Evolutionary conservation across 2,888 invertebrate genomes (phyloP), one percentile per base, ranked within the genome.

Genomic region (Bimastos eiseni): DNA sequence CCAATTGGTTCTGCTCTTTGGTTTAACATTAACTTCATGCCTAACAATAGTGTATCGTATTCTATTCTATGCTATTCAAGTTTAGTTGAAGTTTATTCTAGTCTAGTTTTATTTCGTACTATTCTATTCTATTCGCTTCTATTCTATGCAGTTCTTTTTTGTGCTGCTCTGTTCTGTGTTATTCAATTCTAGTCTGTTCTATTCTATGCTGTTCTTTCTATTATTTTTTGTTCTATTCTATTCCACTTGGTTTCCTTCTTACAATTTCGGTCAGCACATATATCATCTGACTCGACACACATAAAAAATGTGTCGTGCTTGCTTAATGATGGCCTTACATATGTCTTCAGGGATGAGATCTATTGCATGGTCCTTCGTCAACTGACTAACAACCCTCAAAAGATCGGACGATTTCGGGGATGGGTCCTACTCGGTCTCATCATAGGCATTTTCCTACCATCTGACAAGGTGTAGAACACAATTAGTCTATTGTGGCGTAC

Each of bases 291-390:
- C 38, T 38, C 38, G 33, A 34, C 44, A 21, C 4, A 89, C 41
- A n/a, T 33, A 15, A 4, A 36, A 36, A 13, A 1, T 44, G 19
- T 30, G 30, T 89, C 30, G n/a, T 38, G 21, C 15, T 15, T 89
- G 19, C 8, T 21, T n/a, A n/a, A 41, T 34, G 34, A 88, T 88
- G 17, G 19, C 19, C 19, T 55, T 30, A 11, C 55, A 4, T 90
- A 13, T 38, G 34, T 30, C n/a, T 89, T 83, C 89, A 92, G 92
- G 89, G 92, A 92, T 37, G 92, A 92, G 89, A 90, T 92, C 34
- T 92, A 91, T 55, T 92, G 92, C 70, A 91, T 91, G 91, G 70
- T 91, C 36, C 91, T 90, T 83, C 90, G 90, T 44, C 90, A 84
- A 83, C 49, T 92, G 55, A 89, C 70, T 30, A 91, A 90, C n/a